phyloP scores from a whole-genome alignment of 2,888 invertebrate species.

The Calliopum simillimum region DNA sequence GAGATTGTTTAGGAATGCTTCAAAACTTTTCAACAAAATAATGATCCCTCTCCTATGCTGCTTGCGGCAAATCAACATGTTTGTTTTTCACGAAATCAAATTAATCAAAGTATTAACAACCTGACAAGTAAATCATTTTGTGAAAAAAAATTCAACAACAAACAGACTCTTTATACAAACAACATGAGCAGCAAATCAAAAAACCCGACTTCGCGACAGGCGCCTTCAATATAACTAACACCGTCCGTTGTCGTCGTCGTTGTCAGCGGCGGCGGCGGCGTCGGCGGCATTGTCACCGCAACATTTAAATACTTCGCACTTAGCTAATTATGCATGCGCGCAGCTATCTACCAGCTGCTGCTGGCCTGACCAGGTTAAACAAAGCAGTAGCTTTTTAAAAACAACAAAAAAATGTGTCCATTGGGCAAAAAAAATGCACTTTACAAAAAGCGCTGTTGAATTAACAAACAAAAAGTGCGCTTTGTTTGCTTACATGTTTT shows the following conservation, averaged over 20 bases:
- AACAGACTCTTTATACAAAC: not conserved
- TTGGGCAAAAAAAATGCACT: no score
- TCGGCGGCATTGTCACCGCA: not conserved
- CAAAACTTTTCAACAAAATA: no score
- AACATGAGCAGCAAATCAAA: constrained; percentile 15
- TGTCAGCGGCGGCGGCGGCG: not conserved
- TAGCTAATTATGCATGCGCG: constrained; percentile 15
- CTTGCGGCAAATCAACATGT: constrained; percentile 11
- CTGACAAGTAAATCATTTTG: constrained; percentile 23
- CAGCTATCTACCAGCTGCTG: not conserved
- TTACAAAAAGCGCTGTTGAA: no score
- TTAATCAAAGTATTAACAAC: constrained; percentile 26
- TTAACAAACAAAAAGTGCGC: no score
- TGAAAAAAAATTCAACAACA: not conserved
- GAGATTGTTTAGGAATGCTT: no score
- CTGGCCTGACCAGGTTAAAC: not conserved
- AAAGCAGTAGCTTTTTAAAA: constrained; percentile 1
- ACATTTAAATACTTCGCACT: not conserved
- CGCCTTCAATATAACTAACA: no score
- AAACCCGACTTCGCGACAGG: not conserved
- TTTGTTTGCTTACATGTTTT: constrained; percentile 15
- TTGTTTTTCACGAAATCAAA: constrained; percentile 3
- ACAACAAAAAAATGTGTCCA: not conserved
- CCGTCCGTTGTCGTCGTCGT: not conserved
- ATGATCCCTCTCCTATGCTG: no score